phyloP scores from a whole-genome alignment of 2,113 vertebrate species.

The Muntiacus reevesi region DNA sequence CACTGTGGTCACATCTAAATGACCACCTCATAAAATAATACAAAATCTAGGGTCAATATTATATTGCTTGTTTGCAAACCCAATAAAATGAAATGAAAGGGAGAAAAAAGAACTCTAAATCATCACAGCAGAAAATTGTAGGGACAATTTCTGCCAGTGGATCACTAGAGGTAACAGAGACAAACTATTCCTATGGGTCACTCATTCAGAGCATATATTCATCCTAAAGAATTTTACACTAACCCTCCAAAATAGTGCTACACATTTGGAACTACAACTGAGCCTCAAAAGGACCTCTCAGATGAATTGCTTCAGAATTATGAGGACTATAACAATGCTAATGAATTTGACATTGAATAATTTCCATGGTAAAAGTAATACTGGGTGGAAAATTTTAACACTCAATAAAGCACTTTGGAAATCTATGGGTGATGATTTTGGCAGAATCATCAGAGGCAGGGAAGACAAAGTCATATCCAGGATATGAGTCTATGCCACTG shows the following conservation, averaged over 20 bases:
- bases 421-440: not conserved
- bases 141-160: not conserved
- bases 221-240: not conserved
- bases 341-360: not conserved
- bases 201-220: not conserved
- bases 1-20: not conserved
- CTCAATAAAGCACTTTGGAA: constrained; percentile 7
- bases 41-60: not conserved
- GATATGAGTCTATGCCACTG: not conserved
- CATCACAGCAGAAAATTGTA: not conserved
- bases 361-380: not conserved
- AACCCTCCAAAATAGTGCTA: not conserved
- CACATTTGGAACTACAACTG: not conserved
- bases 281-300: not conserved
- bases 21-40: not conserved
- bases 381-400: not conserved
- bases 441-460: not conserved
- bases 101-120: not conserved
- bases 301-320: not conserved
- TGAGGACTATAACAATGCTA: not conserved
- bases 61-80: not conserved
- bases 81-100: not conserved
- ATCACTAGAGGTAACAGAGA: not conserved
- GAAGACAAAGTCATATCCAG: not conserved
- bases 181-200: not conserved